phyloP scores from a whole-genome alignment of 2,797 vertebrate species.

The Labeo calbasu region DNA sequence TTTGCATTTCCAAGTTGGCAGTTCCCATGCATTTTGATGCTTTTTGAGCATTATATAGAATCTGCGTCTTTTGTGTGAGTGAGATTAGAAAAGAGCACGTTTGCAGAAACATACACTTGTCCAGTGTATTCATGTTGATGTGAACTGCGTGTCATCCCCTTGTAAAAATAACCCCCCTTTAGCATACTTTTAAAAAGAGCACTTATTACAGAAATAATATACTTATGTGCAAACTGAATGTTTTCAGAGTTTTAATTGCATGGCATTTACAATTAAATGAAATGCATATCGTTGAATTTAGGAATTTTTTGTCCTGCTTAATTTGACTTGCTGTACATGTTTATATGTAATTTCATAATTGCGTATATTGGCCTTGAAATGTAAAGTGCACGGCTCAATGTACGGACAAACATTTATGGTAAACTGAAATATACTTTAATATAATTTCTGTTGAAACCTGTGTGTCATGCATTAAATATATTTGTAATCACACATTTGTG shows the following conservation, averaged over 20 bases:
- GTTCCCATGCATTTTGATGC: slow-evolving; percentile 11
- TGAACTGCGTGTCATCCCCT: not conserved
- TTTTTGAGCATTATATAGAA: slow-evolving; percentile 7
- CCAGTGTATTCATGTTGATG: not conserved
- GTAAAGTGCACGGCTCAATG: no score
- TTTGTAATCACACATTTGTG: no score
- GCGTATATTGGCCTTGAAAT: no score
- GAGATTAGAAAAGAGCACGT: not conserved
- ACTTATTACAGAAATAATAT: not conserved
- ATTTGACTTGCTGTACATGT: not conserved
- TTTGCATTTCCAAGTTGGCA: not conserved
- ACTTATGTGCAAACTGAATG: not conserved
- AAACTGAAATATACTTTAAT: not conserved
- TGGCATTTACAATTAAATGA: not conserved
- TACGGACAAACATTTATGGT: not conserved
- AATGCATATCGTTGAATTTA: not conserved
- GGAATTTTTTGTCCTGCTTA: not conserved
- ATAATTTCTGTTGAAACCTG: no score
- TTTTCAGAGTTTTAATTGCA: not conserved
- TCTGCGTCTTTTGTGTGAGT: not conserved
- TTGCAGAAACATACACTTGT: not conserved
- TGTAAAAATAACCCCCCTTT: not conserved
- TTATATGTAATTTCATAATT: not conserved
- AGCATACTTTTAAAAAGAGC: not conserved
- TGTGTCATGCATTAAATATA: no score